A percentile compares a stretch with the other conserved stretches of the same genome.
These are phyloP conservation scores for Rhegmatorhina hoffmannsi DNA, from an alignment of 2,113 vertebrate species.

Conservation along the genomic window DNA sequence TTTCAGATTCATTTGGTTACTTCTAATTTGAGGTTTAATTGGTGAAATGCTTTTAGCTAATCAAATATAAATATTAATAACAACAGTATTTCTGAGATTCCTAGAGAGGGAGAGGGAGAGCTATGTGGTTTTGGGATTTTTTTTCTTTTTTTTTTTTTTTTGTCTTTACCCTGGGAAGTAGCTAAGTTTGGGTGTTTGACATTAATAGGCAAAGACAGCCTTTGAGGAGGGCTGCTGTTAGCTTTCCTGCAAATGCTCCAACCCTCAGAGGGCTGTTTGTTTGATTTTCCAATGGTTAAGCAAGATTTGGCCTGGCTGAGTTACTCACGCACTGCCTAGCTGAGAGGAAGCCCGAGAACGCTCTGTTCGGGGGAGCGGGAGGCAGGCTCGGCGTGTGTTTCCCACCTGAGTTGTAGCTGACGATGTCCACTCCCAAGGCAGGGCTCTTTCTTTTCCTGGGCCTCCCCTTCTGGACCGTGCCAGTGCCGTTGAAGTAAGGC, in stretches of 20 bases:
- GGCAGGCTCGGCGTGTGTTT: neutral
- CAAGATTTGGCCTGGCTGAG: slow-evolving; percentile 28
- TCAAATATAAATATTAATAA: neutral
- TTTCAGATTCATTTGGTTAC: neutral
- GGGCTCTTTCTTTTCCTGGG: slow-evolving; percentile 96
- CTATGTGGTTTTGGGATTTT: neutral
- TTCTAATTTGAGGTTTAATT: neutral
- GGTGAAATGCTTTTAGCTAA: neutral
- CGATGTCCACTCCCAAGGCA: slow-evolving; percentile 93
- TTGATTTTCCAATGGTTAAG: slow-evolving; percentile 51
- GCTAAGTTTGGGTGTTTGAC: slow-evolving; percentile 46
- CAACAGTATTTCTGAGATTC: neutral
- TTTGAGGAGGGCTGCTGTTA: slow-evolving; percentile 51
- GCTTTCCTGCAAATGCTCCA: slow-evolving; percentile 36
- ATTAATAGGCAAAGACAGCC: slow-evolving; percentile 52
- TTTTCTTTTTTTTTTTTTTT: neutral
- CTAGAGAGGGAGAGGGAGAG: neutral
- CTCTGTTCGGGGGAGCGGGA: neutral
- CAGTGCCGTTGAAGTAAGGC: slow-evolving; percentile 96
- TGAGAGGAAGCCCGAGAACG: neutral
- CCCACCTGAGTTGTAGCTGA: slow-evolving; percentile 95
- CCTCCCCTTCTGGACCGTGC: slow-evolving; percentile 95
- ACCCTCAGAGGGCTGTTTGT: slow-evolving; percentile 52
- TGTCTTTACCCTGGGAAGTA: slow-evolving; percentile 30
- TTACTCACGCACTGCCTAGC: neutral